Evolutionary conservation across 1,140 invertebrate genomes (phyloP).

Genomic region (Lanistes nyassanus): DNA sequence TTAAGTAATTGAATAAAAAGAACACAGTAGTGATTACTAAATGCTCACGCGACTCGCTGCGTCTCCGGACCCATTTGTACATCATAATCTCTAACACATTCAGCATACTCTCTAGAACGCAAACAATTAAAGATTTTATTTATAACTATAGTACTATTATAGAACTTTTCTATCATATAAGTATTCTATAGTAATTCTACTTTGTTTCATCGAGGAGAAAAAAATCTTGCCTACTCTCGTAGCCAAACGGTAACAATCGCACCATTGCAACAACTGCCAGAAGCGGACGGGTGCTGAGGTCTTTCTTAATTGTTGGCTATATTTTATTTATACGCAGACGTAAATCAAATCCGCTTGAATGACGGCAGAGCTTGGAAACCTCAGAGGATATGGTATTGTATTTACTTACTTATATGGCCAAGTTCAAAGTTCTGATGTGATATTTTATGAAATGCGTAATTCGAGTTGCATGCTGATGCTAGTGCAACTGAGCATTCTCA

Average conservation of each 20-base stretch:
- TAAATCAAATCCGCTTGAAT: conserved; percentile 20
- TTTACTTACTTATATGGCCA: not conserved
- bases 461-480: too few species aligned
- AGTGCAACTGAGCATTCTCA: too few species aligned
- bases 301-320: not conserved
- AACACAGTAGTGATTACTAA: too few species aligned
- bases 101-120: too few species aligned
- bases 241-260: not conserved
- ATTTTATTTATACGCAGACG: not conserved
- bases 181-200: not conserved
- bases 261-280: not conserved
- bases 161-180: not conserved
- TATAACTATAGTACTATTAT: too few species aligned
- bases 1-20: too few species aligned
- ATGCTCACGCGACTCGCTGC: conserved; percentile 8
- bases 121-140: too few species aligned
- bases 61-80: too few species aligned
- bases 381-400: conserved; percentile 29
- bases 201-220: too few species aligned
- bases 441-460: too few species aligned
- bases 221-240: not conserved
- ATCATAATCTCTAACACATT: too few species aligned
- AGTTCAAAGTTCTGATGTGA: too few species aligned
- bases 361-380: conserved; percentile 31
- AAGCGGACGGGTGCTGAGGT: not conserved